phyloP scores from a whole-genome alignment of 2,797 vertebrate species.

The Silurus aristotelis region DNA sequence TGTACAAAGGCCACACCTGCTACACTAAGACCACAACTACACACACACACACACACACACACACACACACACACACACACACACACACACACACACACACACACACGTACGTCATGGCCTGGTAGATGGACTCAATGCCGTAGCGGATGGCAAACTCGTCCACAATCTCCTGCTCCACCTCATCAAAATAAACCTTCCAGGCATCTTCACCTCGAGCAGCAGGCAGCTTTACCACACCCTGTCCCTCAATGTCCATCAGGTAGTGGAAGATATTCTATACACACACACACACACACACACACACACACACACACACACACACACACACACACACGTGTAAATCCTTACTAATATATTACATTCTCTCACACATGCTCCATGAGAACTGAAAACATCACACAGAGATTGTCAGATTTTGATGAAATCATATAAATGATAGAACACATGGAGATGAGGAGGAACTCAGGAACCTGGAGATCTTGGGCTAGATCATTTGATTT shows the following conservation, averaged over 20 bases:
- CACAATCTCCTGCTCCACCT: slow-evolving; percentile 90
- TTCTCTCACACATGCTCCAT: neutral
- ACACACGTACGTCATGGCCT: slow-evolving; percentile 89
- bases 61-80: neutral
- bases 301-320: slow-evolving; percentile 40
- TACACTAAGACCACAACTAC: neutral
- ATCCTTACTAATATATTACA: neutral
- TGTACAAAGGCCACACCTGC: neutral
- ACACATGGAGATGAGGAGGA: neutral
- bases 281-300: slow-evolving; percentile 16
- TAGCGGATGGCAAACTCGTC: slow-evolving; percentile 98
- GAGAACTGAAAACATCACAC: neutral
- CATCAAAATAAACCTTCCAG: slow-evolving; percentile 97
- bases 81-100: slow-evolving; percentile 32
- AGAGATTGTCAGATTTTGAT: no score
- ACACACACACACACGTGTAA: neutral
- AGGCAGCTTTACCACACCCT: slow-evolving; percentile 85
- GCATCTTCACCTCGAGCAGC: slow-evolving; percentile 88
- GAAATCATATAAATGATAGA: no score
- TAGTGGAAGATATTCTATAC: slow-evolving; percentile 91
- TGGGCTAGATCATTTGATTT: neutral
- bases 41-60: neutral
- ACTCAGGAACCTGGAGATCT: neutral
- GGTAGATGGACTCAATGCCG: slow-evolving; percentile 94
- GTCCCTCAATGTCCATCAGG: slow-evolving; percentile 85